phyloP scores from a whole-genome alignment of 92 coral and sea anemone genomes.

The Actinernus sp. region DNA sequence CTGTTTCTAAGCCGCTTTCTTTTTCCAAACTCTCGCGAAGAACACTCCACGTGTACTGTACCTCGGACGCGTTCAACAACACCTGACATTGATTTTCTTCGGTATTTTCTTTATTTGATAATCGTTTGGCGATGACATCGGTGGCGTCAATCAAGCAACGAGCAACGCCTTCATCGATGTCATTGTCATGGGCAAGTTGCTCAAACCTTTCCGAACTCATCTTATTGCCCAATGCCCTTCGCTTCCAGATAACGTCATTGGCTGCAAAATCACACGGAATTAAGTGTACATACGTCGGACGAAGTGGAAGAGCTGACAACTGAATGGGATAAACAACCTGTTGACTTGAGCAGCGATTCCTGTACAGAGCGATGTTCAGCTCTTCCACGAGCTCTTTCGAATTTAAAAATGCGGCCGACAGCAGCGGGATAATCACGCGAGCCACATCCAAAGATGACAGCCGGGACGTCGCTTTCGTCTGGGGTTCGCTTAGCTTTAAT shows the following conservation, averaged over 20 bases:
- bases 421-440: slow-evolving; percentile 67
- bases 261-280: slow-evolving; percentile 77
- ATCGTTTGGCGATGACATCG: slow-evolving; percentile 23
- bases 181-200: slow-evolving; percentile 22
- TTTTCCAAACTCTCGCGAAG: slow-evolving; percentile 13
- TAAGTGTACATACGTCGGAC: slow-evolving; percentile 79
- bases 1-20: slow-evolving; percentile 2
- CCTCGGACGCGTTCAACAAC: slow-evolving; percentile 63
- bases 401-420: slow-evolving; percentile 73
- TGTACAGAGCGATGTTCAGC: slow-evolving; percentile 84
- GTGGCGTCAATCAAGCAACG: slow-evolving; percentile 57
- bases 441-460: slow-evolving; percentile 79
- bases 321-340: slow-evolving; percentile 74
- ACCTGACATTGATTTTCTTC: slow-evolving; percentile 38
- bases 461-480: slow-evolving; percentile 65
- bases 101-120: slow-evolving; percentile 12
- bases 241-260: slow-evolving; percentile 55
- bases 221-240: slow-evolving; percentile 4
- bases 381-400: slow-evolving; percentile 86
- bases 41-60: slow-evolving; percentile 50
- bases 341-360: slow-evolving; percentile 72
- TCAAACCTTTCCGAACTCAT: slow-evolving; percentile 9
- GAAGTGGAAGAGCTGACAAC: slow-evolving; percentile 65
- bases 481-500: slow-evolving; percentile 57
- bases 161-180: slow-evolving; percentile 35